phyloP scores from a whole-genome alignment of 1,140 invertebrate genomes.

The Pseudachorutes palmiensis region DNA sequence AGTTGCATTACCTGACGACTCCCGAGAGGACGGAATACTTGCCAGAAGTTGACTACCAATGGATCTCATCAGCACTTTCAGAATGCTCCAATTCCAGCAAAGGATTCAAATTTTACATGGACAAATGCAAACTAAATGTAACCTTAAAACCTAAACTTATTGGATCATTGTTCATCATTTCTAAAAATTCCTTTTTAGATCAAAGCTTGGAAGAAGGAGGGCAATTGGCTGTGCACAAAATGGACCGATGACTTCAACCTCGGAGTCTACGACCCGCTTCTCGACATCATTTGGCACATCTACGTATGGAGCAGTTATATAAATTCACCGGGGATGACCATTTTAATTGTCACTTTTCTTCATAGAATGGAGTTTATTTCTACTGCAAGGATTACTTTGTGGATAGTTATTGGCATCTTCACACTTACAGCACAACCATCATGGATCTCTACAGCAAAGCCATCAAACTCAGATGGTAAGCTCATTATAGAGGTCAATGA shows the following conservation, averaged over 20 bases:
- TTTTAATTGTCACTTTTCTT: not conserved
- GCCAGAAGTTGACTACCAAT: not conserved
- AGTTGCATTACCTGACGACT: not conserved
- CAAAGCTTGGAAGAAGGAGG: not conserved
- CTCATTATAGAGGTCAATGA: too few relatives aligned
- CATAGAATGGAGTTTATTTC: slow-evolving; percentile 1
- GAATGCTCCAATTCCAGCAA: not conserved
- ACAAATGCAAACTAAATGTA: not conserved
- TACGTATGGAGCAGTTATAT: slow-evolving; percentile 9
- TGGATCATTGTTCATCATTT: not conserved
- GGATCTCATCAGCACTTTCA: not conserved
- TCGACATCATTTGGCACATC: slow-evolving; percentile 2
- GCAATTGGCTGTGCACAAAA: not conserved
- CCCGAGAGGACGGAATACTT: not conserved
- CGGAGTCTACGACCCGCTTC: not conserved
- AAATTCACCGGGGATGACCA: not conserved
- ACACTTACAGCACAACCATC: not conserved
- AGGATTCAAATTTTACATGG: not conserved
- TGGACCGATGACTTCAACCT: not conserved
- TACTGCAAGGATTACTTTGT: slow-evolving; percentile 1
- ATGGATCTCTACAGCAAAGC: not conserved
- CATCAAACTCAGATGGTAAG: slow-evolving; percentile 5
- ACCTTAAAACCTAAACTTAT: not conserved
- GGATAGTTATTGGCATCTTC: not conserved
- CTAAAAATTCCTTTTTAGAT: not conserved